A percentile compares a stretch with the other conserved stretches of the same genome.
Conservation (phyloP, 2,797 vertebrate genomes). For the Pteronotus mesoamericanus region DNA sequence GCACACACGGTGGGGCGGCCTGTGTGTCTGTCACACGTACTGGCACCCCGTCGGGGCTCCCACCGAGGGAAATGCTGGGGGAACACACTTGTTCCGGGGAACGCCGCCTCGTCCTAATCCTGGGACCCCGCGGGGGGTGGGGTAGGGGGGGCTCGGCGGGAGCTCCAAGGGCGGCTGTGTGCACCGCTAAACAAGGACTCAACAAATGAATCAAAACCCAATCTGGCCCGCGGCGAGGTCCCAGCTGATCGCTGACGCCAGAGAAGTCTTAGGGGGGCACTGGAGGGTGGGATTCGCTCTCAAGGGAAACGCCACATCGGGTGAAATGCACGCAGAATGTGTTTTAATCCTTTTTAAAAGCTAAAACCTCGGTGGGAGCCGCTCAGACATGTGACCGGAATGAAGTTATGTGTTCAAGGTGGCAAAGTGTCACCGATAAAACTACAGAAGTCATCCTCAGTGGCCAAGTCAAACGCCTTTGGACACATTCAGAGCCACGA, state of each 20-base stretch:
- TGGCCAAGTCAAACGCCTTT: background rate
- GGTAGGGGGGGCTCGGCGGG: background rate
- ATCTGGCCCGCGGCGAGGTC: background rate
- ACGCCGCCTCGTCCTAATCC: background rate
- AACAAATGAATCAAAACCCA: background rate
- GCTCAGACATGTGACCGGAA: background rate
- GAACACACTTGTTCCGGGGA: too few relatives aligned
- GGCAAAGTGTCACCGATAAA: background rate
- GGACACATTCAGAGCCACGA: background rate
- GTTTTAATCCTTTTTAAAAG: background rate
- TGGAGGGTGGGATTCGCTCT: background rate
- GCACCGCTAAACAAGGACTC: background rate
- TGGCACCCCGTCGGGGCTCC: background rate
- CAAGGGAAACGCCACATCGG: background rate
- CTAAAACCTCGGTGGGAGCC: background rate
- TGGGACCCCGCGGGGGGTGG: too few relatives aligned
- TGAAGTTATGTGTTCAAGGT: background rate
- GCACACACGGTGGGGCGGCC: rapidly evolving
- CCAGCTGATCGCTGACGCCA: background rate
- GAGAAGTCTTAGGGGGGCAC: background rate
- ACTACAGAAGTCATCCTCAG: background rate
- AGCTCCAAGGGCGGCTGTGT: background rate
- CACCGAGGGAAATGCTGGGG: too few relatives aligned
- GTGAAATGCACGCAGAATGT: background rate
- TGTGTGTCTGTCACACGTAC: rapidly evolving